Evolutionary conservation across 2,888 invertebrate species (phyloP), one percentile per base, ranked within the genome.

Genomic region (Drosophila anomalipes): DNA sequence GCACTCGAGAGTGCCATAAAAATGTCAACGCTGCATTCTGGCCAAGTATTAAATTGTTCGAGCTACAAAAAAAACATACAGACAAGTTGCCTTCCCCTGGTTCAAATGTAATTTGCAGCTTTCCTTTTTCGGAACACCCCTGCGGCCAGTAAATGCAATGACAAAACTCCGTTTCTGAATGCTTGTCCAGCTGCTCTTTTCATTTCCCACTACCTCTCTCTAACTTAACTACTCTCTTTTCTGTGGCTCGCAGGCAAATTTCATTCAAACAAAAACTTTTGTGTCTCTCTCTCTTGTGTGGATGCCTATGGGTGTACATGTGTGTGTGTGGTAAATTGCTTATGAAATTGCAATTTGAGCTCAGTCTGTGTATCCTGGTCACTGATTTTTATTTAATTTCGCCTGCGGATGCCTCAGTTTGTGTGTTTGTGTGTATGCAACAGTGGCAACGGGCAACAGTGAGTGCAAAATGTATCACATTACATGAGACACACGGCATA

Each of bases 341-440:
- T 91, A 91, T 91, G 87, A 92, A 92, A 91, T 90, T 87, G 90
- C 86, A 89, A 84, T 87, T 89, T 90, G 83, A 85, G 86, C 83
- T 81, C 79, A 77, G 74, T 88, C 90, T 67, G 83, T 74, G 61
- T 81, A 67, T 77, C 65, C 76, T 78, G 79, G 79, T 71, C 79
- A 81, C 86, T 89, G 86, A 86, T 86, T 86, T 88, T 86, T 88
- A 86, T 90, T 86, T 86, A 86, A 86, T 90, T 90, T 90, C 73
- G 74, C 76, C 83, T 77, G 74, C 79, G 77, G 88, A 67, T 67
- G 64, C 81, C 66, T 67, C 77, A 77, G 70, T 61, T 68, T 77
- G 60, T 69, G 41, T 69, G 26, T 51, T 67, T 28, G 44, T 63
- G 59, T 52, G 14, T 14, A 61, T 9, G 47, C 47, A 47, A 47